Evolutionary conservation across 2,113 vertebrate genomes (phyloP), one percentile per base, ranked within the genome.

Genomic region (Vombatus ursinus): DNA sequence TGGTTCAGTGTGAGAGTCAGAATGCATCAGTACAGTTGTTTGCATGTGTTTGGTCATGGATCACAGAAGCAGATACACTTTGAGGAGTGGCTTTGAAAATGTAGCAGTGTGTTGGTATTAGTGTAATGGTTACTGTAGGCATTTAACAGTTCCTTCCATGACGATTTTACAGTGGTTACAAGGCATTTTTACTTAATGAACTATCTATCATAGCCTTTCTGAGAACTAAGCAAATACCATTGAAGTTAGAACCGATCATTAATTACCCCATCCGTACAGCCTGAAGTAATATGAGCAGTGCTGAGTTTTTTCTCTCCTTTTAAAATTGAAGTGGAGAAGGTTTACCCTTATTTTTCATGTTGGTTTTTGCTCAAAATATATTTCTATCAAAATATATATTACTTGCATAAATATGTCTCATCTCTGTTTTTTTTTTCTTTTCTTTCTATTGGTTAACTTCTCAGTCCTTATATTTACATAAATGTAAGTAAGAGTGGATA

Each of bases 41-140:
- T 90, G 92, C 4, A 52, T 50, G 44, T 48, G 31, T 84, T 23
- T n/a, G 50, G 90, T 49, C 0, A 0, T 93, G n/a, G 23, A 90
- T 95, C 84, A 92, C 49, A 96, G 90, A 53, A 61, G 37, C 52
- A 90, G 90, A 26, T 94, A 95, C 54, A 54, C 51, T 93, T 94
- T 51, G 90, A 61, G 93, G 37, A n/a, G 23, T 89, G 44, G 49
- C 91, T 93, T 97, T 94, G n/a, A 47, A 1, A 77, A 48, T 94
- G 25, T 37, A 52, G n/a, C 2, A 31, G 0, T 52, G 4, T 93
- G 28, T 94, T 48, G 2, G 11, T 68, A 68, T 68, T 68, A 68
- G 12, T 92, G 26, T 10, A 52, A 26, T 50, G 90, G 61, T 4
- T 50, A 93, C 53, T 61, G 91, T 44, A 93, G 37, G 51, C 50